Conservation (phyloP, 1,140 invertebrate species). For the Eulimnadia texana region DNA sequence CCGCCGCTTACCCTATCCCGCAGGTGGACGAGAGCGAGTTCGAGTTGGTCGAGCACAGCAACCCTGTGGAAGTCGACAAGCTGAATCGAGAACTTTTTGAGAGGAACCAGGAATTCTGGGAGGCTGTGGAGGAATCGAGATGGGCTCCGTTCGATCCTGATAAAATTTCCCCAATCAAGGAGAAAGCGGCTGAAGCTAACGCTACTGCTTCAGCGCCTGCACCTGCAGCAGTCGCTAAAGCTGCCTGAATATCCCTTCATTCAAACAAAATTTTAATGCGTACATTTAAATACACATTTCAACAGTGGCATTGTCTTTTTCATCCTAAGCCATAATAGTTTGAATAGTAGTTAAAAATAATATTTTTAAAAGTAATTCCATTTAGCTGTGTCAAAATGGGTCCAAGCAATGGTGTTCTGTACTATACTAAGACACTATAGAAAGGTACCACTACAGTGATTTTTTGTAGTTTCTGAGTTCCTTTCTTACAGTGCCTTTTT, state of each 20-base stretch:
- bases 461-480: too few species aligned
- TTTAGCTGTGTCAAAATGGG: too few species aligned
- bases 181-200: constrained; percentile 1
- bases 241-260: neutral
- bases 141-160: constrained; percentile 23
- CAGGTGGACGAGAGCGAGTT: neutral
- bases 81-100: constrained; percentile 33
- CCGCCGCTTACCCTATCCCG: neutral
- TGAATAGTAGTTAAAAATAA: too few species aligned
- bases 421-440: too few species aligned
- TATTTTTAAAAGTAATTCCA: too few species aligned
- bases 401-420: too few species aligned
- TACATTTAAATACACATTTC: neutral
- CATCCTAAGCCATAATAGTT: too few species aligned
- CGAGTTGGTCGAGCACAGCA: constrained; percentile 30
- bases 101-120: constrained; percentile 32
- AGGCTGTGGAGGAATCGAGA: constrained; percentile 30
- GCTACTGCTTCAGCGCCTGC: neutral
- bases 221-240: neutral
- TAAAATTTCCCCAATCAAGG: constrained; percentile 3
- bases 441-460: too few species aligned
- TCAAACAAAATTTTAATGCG: neutral
- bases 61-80: constrained; percentile 33
- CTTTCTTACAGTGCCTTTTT: too few species aligned
- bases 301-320: too few species aligned